Percentiles rank a stretch among this genome's conserved stretches.
Conservation (phyloP, 2,888 invertebrate species). For the Podotricha telesiphe region DNA sequence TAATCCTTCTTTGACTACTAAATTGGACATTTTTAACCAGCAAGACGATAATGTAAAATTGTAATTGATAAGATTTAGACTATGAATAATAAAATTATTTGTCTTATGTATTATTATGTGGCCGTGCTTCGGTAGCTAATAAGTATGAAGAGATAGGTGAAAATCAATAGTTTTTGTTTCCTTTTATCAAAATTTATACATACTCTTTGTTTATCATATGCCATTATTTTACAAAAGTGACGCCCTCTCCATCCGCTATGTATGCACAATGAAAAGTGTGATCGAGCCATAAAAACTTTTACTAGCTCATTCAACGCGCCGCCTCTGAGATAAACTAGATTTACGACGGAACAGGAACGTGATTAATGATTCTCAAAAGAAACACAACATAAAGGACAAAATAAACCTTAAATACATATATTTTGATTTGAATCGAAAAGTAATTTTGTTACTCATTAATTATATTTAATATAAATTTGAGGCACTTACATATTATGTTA, state of each 20-base stretch:
- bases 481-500: no score
- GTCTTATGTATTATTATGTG: background rate
- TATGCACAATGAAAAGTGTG: conserved; percentile 48
- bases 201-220: background rate
- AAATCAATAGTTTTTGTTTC: conserved; percentile 33
- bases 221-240: background rate
- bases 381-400: conserved; percentile 47
- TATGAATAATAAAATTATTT: background rate
- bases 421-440: background rate
- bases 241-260: conserved; percentile 21
- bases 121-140: no score
- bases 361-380: conserved; percentile 55
- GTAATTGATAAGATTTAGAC: background rate
- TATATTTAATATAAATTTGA: no score
- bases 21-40: conserved; percentile 57
- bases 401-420: background rate
- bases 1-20: conserved; percentile 63
- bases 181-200: background rate
- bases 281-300: conserved; percentile 72
- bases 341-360: conserved; percentile 52
- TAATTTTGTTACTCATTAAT: no score
- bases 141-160: conserved; percentile 8
- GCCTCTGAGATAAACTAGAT: conserved; percentile 65
- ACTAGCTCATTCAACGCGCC: conserved; percentile 70
- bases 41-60: background rate